phyloP scores from a whole-genome alignment of 2,113 vertebrate species.

The Jaculus jaculus region DNA sequence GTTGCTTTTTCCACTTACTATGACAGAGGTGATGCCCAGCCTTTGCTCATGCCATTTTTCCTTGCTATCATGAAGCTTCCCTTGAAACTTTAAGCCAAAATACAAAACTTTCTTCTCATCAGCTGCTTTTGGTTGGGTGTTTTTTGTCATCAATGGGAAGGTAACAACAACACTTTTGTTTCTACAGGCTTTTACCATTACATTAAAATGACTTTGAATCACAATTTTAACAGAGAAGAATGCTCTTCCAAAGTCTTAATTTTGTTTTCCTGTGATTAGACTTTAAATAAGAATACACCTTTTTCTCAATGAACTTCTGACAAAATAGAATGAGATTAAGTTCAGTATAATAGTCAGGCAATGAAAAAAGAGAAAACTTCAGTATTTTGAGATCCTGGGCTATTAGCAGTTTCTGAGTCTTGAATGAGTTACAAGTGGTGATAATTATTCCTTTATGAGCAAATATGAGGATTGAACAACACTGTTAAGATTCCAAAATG shows the following conservation, averaged over 20 bases:
- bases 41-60: too few species aligned
- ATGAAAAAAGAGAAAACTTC: conserved; percentile 68
- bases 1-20: too few species aligned
- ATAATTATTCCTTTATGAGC: conserved; percentile 69
- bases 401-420: conserved; percentile 76
- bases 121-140: too few species aligned
- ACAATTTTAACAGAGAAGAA: conserved; percentile 10
- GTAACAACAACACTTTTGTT: too few species aligned
- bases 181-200: conserved; percentile 37
- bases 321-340: conserved; percentile 49
- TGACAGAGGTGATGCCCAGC: too few species aligned
- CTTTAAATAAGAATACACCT: background rate
- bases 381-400: conserved; percentile 66
- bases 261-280: conserved; percentile 41
- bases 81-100: too few species aligned
- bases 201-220: background rate
- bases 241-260: background rate
- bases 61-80: too few species aligned
- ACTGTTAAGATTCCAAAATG: conserved; percentile 63
- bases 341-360: conserved; percentile 74
- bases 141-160: too few species aligned
- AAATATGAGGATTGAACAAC: conserved; percentile 67
- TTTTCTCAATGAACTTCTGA: conserved; percentile 52
- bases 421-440: conserved; percentile 40
- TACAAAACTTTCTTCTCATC: too few species aligned